A percentile compares a stretch with the other conserved stretches of the same genome.
Evolutionary conservation across 2,113 vertebrate species (phyloP).

Genomic region (Lophochroa leadbeateri): DNA sequence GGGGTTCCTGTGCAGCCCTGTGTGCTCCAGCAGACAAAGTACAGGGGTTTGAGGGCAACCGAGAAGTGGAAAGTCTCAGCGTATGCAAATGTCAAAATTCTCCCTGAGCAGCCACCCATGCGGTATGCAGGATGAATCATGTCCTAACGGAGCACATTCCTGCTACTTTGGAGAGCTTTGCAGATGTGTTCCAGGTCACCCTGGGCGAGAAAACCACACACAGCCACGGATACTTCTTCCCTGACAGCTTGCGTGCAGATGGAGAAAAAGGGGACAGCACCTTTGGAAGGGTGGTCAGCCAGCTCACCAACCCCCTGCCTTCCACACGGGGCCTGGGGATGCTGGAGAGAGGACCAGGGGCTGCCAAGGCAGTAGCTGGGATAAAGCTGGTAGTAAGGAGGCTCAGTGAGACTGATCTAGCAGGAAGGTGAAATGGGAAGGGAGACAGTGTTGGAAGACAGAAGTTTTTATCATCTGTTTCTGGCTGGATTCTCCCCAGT

Average conservation of each 20-base stretch:
- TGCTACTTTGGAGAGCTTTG: conserved; percentile 48
- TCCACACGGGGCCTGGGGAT: background rate
- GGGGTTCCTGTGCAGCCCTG: background rate
- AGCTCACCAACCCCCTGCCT: fast-evolving
- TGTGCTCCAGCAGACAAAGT: fast-evolving
- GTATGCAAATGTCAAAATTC: conserved; percentile 59
- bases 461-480: background rate
- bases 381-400: background rate
- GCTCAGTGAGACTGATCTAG: background rate
- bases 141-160: conserved; percentile 52
- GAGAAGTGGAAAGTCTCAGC: background rate
- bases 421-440: background rate
- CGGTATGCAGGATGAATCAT: conserved; percentile 67
- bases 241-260: background rate
- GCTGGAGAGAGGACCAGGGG: background rate
- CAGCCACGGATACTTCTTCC: background rate
- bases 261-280: background rate
- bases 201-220: conserved; percentile 61
- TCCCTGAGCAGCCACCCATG: conserved; percentile 64
- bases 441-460: background rate
- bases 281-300: background rate
- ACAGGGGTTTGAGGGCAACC: background rate
- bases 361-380: background rate
- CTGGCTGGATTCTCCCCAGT: background rate
- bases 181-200: conserved; percentile 65